A percentile compares a stretch with the other conserved stretches of the same genome.
Evolutionary conservation across 2,113 vertebrate species (phyloP).

Genomic region (Chaenogobius annularis): DNA sequence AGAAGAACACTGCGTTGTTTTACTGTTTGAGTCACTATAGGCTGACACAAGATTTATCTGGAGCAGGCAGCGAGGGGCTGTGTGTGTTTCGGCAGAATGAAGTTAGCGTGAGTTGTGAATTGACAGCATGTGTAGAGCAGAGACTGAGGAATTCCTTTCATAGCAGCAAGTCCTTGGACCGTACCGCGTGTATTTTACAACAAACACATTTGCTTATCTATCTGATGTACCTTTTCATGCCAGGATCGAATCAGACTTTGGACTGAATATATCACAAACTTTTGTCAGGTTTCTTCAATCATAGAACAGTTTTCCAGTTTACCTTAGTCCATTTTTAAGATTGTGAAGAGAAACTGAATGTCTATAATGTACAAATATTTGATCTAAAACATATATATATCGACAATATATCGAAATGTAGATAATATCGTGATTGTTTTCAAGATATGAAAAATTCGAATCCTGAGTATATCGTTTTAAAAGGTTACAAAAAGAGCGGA

Average conservation of each 20-base stretch:
- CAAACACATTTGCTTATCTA: not conserved
- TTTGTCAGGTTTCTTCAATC: not conserved
- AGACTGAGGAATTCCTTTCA: conserved; percentile 19
- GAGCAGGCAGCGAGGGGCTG: conserved; percentile 36
- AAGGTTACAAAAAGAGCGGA: no score
- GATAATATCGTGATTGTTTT: no score
- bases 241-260: not conserved
- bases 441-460: no score
- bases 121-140: conserved; percentile 35
- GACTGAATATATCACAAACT: not conserved
- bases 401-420: no score
- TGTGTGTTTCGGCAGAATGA: conserved; percentile 29
- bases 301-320: not conserved
- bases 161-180: conserved; percentile 3
- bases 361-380: not conserved
- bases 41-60: conserved; percentile 55
- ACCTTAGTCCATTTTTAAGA: not conserved
- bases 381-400: no score
- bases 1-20: conserved; percentile 54
- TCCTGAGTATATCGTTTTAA: no score
- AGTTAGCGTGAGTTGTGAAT: conserved; percentile 39
- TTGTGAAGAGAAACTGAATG: not conserved
- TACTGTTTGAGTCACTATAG: conserved; percentile 33
- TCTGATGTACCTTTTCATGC: not conserved
- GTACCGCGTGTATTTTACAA: conserved; percentile 4